Evolutionary conservation across 1,140 invertebrate genomes (phyloP), one percentile per base, ranked within the genome.

Genomic region (Anadara kagoshimensis): DNA sequence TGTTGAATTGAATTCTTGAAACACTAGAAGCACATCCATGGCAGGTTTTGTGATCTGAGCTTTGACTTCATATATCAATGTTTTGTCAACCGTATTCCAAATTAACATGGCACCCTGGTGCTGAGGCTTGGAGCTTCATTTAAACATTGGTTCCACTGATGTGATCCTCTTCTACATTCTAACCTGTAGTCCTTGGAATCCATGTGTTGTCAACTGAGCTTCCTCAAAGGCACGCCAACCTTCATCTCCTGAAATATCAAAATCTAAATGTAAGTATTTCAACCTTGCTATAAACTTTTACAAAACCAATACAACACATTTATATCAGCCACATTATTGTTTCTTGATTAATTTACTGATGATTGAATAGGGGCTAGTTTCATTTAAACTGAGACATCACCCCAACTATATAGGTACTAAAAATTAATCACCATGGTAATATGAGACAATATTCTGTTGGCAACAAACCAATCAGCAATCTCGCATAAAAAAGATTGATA

Each of bases 161-260:
- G 29, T 36, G 29, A 36, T 36, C 29, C 29, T 36, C 29, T 3
- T 36, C 29, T 36, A 36, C 29, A 36, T 36, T 36, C 29, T 36
- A 29, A 90, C 84, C 54, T 87, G 83, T 16, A 90, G 56, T 44
- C 90, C 89, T 73, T 90, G 90, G 74, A 90, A 90, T 10, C 90
- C 90, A 73, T 90, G 88, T 26, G 84, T 84, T 12, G 87, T 84
- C n/a, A 90, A 83, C 74, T 90, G 88, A 43, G 87, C 81, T 69
- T 90, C 87, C 58, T 90, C 87, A 62, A 87, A 84, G 24, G 89
- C 89, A 58, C 83, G 76, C 67, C 84, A 81, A 0, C 90, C 90
- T 64, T 87, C 88, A 10, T 85, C 79, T 71, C 90, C 90, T 84
- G 84, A 44, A 78, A 75, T 61, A 36, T 24, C 11, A 26, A 53